These are phyloP conservation scores for Pholis gunnellus DNA, from an alignment of 2,113 vertebrate genomes.

Conservation along the genomic window DNA sequence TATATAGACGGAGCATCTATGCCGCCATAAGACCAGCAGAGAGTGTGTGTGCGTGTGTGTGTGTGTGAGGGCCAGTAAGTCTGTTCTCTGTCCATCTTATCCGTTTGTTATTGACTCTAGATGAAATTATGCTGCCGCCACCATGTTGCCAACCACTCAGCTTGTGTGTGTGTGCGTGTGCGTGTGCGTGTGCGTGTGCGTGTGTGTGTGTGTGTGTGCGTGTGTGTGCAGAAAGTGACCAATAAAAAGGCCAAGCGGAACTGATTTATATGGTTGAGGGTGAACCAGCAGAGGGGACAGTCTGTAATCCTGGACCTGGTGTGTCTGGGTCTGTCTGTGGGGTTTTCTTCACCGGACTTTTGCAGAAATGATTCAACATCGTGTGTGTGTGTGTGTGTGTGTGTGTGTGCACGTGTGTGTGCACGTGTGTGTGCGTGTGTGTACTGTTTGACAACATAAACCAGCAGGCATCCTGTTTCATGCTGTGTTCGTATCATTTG, in stretches of 20 bases:
- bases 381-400: background rate
- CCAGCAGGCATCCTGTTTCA: background rate
- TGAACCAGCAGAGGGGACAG: background rate
- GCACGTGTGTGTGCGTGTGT: background rate
- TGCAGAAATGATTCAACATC: background rate
- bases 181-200: constrained; percentile 8
- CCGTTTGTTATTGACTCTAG: constrained; percentile 48
- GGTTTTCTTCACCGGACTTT: background rate
- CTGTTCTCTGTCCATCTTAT: constrained; percentile 60
- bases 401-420: background rate
- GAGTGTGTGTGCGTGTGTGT: background rate
- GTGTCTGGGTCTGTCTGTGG: background rate
- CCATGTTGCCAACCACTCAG: constrained; percentile 48
- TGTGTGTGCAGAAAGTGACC: constrained; percentile 4
- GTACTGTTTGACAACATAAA: background rate
- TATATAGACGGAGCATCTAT: constrained; percentile 35
- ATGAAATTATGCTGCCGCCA: constrained; percentile 55
- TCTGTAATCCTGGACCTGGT: background rate
- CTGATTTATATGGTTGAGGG: background rate
- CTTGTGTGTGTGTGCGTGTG: constrained; percentile 12
- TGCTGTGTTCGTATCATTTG: background rate
- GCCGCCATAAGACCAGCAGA: constrained; percentile 11
- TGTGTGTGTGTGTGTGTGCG: constrained; percentile 14
- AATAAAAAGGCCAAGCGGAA: constrained; percentile 14
- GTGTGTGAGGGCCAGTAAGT: constrained; percentile 23